Conservation (phyloP, 1,140 invertebrate genomes). For the Littorina saxatilis region DNA sequence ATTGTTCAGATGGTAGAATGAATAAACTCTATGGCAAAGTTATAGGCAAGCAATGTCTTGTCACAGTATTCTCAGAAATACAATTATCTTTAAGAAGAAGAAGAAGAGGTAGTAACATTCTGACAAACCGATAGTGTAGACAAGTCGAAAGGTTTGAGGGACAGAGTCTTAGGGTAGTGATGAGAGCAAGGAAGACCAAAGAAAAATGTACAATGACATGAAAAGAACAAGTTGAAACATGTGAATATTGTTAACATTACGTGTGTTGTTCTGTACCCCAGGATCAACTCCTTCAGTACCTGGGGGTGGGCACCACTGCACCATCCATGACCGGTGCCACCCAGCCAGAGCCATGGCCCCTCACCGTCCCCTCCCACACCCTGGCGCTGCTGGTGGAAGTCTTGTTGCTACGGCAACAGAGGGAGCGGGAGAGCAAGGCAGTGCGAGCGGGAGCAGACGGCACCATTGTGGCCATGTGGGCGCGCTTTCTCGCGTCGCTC, state of each 20-base stretch:
- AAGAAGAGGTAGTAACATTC: no score
- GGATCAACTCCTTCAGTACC: conserved; percentile 84
- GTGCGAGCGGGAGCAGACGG: conserved; percentile 79
- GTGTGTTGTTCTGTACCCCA: conserved; percentile 74
- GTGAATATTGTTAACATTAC: no score
- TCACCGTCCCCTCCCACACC: conserved; percentile 90
- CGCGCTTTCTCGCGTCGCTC: conserved; percentile 89
- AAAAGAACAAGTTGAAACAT: no score
- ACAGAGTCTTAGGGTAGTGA: no score
- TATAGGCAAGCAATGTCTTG: no score
- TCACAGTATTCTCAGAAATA: no score
- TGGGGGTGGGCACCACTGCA: conserved; percentile 81
- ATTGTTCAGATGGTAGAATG: no score
- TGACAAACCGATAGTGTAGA: no score
- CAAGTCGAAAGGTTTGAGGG: no score
- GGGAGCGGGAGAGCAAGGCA: conserved; percentile 80
- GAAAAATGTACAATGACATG: no score
- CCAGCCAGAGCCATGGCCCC: conserved; percentile 81
- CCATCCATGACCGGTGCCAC: neutral
- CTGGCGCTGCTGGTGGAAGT: conserved; percentile 88
- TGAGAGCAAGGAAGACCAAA: no score
- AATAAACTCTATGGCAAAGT: neutral
- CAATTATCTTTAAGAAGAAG: no score
- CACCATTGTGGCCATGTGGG: conserved; percentile 92
- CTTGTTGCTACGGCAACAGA: conserved; percentile 85